Evolutionary conservation across 2,888 invertebrate genomes (phyloP).

Genomic region (Silvanus unidentatus): DNA sequence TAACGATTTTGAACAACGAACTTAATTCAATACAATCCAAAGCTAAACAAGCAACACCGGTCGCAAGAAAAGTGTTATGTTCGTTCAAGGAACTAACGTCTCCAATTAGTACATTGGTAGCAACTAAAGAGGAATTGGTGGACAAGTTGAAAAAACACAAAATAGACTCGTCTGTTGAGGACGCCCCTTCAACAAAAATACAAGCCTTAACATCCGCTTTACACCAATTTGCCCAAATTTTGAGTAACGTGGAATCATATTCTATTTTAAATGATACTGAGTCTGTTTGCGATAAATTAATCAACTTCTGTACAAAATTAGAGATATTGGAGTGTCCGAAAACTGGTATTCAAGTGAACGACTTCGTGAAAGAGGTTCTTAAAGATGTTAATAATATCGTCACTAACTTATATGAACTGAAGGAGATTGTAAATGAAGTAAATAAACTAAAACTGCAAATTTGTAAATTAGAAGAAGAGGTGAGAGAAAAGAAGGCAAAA

Average conservation of each 20-base stretch:
- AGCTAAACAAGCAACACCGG: neutral
- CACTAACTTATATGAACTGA: neutral
- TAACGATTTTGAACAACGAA: neutral
- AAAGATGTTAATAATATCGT: no score
- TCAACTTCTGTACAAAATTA: no score
- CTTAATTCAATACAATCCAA: neutral
- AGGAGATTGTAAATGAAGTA: constrained; percentile 1
- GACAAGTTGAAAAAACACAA: neutral
- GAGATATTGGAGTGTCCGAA: no score
- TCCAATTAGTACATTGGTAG: neutral
- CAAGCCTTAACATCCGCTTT: neutral
- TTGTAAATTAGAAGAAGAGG: constrained; percentile 16
- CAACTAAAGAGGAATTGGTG: neutral
- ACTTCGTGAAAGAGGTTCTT: no score
- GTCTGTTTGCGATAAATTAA: no score
- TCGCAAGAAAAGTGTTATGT: neutral
- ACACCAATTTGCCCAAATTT: neutral
- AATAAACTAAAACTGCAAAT: constrained; percentile 13
- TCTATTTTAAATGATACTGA: neutral
- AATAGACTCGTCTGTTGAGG: no score
- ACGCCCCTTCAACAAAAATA: neutral
- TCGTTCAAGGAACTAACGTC: neutral
- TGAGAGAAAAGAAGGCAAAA: constrained; percentile 10
- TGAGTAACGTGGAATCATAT: neutral
- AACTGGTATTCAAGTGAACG: no score